Percentiles rank a stretch among this genome's conserved stretches.
phyloP scores from a whole-genome alignment of 1,140 invertebrate genomes.

The Scaptomyza montana region DNA sequence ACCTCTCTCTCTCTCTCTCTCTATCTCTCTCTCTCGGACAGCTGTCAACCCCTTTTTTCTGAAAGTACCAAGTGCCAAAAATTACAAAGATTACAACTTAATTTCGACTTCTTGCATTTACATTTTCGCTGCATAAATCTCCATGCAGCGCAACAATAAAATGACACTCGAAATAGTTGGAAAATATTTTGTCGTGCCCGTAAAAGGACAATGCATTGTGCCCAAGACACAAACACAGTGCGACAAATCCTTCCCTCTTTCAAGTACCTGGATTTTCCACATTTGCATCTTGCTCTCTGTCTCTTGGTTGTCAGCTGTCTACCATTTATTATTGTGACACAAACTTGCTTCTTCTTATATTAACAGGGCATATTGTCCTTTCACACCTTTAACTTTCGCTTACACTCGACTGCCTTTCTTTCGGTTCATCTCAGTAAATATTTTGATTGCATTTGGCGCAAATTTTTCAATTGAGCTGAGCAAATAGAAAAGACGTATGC shows the following conservation, averaged over 20 bases:
- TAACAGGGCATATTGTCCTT: constrained; percentile 59
- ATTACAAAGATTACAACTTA: constrained; percentile 83
- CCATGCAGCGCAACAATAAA: constrained; percentile 26
- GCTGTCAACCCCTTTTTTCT: constrained; percentile 64
- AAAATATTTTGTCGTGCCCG: constrained; percentile 73
- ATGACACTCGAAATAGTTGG: constrained; percentile 73
- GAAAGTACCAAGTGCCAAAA: constrained; percentile 49
- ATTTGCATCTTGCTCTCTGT: constrained; percentile 20
- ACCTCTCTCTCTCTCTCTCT: background rate
- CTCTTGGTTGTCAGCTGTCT: constrained; percentile 5
- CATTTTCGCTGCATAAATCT: constrained; percentile 79
- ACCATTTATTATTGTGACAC: constrained; percentile 15
- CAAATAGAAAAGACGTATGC: background rate
- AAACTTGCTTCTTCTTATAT: constrained; percentile 9
- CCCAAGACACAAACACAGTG: too few relatives aligned
- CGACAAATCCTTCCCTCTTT: constrained; percentile 28
- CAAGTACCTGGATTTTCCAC: constrained; percentile 30
- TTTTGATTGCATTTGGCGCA: constrained; percentile 67
- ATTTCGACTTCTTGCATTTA: constrained; percentile 76
- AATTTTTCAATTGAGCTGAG: background rate
- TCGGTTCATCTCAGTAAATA: constrained; percentile 54
- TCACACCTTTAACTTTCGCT: constrained; percentile 61
- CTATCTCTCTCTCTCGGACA: constrained; percentile 29
- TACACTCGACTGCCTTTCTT: constrained; percentile 38
- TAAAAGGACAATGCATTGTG: constrained; percentile 25